Evolutionary conservation across 2,113 vertebrate genomes (phyloP).

Genomic region (Rynchops niger): DNA sequence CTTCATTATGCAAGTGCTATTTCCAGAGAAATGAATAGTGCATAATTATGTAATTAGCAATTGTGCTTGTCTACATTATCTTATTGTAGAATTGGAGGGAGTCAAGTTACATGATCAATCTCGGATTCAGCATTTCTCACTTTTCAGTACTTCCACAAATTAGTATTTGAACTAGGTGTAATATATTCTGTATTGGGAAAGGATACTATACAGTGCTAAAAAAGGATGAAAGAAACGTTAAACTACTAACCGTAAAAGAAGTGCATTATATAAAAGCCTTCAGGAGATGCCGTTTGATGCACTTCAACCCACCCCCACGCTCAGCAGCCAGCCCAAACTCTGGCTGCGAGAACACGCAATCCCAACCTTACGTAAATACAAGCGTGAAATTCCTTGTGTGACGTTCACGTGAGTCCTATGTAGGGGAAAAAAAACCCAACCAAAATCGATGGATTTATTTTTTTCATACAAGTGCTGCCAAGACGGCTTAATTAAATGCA

Average conservation of each 20-base stretch:
- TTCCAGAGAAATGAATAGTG: constrained; percentile 17
- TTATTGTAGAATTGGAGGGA: neutral
- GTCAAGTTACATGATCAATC: neutral
- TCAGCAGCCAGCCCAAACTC: neutral
- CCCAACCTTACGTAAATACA: neutral
- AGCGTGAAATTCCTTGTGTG: neutral
- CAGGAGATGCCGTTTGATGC: neutral
- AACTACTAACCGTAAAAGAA: neutral
- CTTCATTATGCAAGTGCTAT: neutral
- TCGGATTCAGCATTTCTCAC: neutral
- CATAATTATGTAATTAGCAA: constrained; percentile 26
- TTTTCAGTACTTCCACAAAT: neutral
- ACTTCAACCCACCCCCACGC: neutral
- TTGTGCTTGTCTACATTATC: neutral
- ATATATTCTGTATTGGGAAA: neutral
- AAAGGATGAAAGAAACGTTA: neutral
- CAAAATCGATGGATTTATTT: neutral
- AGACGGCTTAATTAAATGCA: neutral
- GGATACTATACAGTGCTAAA: neutral
- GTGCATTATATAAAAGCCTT: neutral
- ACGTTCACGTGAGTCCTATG: fast-evolving
- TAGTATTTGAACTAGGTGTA: neutral
- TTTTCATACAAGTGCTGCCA: neutral
- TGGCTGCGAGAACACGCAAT: neutral
- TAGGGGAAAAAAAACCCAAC: neutral